Evolutionary conservation across 2,888 invertebrate species (phyloP).

Genomic region (Harpalus rubripes): DNA sequence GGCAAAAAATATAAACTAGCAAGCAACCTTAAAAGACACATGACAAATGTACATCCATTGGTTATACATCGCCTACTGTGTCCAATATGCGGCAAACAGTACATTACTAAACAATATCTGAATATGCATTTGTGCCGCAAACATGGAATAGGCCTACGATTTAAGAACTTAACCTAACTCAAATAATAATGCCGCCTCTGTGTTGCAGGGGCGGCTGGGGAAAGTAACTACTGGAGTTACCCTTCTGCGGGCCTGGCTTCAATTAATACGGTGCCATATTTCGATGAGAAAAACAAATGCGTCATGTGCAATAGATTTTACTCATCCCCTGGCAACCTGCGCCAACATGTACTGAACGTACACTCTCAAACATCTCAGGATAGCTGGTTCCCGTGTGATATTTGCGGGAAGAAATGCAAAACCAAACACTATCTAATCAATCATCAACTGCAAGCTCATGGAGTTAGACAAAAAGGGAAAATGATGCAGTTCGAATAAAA

Average conservation of each 20-base stretch:
- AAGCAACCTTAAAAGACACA: conserved; percentile 79
- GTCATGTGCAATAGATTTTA: conserved; percentile 86
- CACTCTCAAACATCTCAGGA: conserved; percentile 85
- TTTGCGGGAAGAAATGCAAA: conserved; percentile 88
- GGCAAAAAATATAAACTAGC: conserved; percentile 74
- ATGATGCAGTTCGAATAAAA: conserved; percentile 53
- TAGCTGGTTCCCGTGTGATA: conserved; percentile 86
- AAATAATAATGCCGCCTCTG: conserved; percentile 80
- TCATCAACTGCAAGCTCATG: conserved; percentile 87
- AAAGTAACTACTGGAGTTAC: conserved; percentile 66
- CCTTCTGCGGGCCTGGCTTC: conserved; percentile 51
- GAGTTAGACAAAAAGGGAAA: conserved; percentile 82
- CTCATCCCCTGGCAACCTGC: conserved; percentile 86
- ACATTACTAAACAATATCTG: conserved; percentile 79
- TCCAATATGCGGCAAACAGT: conserved; percentile 78
- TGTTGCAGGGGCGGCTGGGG: conserved; percentile 83
- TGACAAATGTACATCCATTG: conserved; percentile 79
- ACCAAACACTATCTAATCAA: conserved; percentile 88
- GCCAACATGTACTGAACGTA: conserved; percentile 88
- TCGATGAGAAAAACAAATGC: conserved; percentile 81
- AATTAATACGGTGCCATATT: conserved; percentile 60
- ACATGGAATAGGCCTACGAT: conserved; percentile 76
- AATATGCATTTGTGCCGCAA: conserved; percentile 79
- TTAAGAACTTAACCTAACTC: not conserved
- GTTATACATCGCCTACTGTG: conserved; percentile 76